Base-by-base conservation (phyloP, 2,113 vertebrate species). In the Sapajus apella region DNA sequence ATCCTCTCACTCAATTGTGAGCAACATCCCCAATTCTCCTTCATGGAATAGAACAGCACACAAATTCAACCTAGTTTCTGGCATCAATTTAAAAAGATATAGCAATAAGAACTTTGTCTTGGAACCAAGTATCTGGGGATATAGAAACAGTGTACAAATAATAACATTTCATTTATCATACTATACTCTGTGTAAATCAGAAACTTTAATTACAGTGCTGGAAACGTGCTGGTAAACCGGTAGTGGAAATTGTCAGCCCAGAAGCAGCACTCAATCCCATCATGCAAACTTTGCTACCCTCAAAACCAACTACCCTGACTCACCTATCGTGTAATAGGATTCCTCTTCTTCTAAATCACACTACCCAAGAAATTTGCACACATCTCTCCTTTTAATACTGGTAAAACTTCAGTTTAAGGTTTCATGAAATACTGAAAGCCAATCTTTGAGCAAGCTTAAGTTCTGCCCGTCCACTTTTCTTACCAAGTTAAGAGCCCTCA, bases 211-310 rank as follows among this genome's bases (percentile, higher is more conserved):
- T 43, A 82, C 52, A 91, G 30, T 40, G 35, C 72, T 87, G 58
- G 64, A 88, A 92, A 77, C 7, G 17, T 7, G 25, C 17, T 83
- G 64, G 70, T 82, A 35, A 89, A 84, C 0, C 77, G 76, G n/a
- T 14, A 91, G 47, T 75, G 83, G 77, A 81, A 91, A 94, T 56
- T 76, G 72, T 88, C 87, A 45, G 58, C 94, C 91, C 92, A 10
- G 61, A 92, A 94, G 87, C 18, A 81, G 90, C 94, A 96, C 76
- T 94, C 82, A n/a, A 90, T 90, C 89, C 92, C 76, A 76, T 8
- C 79, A 58, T 43, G 84, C 89, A 92, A 95, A 96, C 70, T 94
- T 81, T 61, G 32, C 55, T 50, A 94, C 50, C 55, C 79, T 76
- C 50, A 77, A 25, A 95, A 93, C 70, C 91, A 95, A 56, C 58